Base-by-base conservation (phyloP, 2,888 invertebrate species). In the Acrocyrtus sp. region DNA sequence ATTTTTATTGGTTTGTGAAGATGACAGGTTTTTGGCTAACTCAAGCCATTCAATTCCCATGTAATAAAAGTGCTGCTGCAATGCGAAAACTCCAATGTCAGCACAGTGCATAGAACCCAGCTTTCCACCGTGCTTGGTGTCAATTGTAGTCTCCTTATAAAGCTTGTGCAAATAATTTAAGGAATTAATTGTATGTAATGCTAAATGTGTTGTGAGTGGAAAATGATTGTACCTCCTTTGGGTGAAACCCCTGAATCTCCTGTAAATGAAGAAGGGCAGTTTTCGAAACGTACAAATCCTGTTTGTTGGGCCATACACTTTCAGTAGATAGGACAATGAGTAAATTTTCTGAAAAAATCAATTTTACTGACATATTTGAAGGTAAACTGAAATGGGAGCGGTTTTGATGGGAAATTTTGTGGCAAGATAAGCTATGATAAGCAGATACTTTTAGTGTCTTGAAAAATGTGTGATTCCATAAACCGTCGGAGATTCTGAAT, bases 41-140 rank as follows among this genome's bases (percentile, higher is more conserved):
- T 61, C 61, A 8, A 50, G n/a, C 61, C 61, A 61, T n/a, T 61
- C 61, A 3, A 61, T 22, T 3, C 50, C 50, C 34, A 34, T 50
- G 17, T 61, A 61, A n/a, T 58, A 58, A 39, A 34, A 58, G 17
- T 17, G 27, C 4, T 21, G n/a, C 0, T 24, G 15, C 19, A 58
- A 47, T 2, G 58, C 45, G 27, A 45, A 45, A 1, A 45, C 17
- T 26, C 27, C 58, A 8, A 58, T 26, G n/a, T 47, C 17, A 4
- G 29, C 58, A 47, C 47, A 58, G 1, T 47, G 29, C 1, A 29
- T n/a, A 8, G 47, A 26, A 1, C 6, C 22, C 27, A 58, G 17
- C 12, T 43, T 27, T n/a, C 58, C 47, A 17, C 58, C 58, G 12
- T 19, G 26, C 15, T 4, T 8, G 3, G 24, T 51, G 3, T 51